phyloP scores from a whole-genome alignment of 2,888 invertebrate species.

The Chouioia cunea region DNA sequence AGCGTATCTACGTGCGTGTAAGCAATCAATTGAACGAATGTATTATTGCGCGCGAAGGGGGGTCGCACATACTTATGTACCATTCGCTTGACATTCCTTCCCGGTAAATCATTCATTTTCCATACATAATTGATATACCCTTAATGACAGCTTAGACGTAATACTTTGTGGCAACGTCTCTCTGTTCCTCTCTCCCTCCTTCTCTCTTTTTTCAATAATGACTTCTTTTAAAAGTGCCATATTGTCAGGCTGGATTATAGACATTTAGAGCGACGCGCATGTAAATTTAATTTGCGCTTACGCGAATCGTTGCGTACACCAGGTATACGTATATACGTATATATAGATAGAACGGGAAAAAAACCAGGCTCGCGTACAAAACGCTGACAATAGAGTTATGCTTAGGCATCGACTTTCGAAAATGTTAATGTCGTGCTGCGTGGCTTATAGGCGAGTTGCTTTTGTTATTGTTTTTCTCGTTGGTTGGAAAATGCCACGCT shows the following conservation, averaged over 20 bases:
- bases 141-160: slow-evolving; percentile 17
- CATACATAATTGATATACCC: slow-evolving; percentile 26
- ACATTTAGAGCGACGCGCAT: slow-evolving; percentile 4
- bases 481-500: too few relatives aligned
- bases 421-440: slow-evolving; percentile 20
- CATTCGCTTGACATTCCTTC: slow-evolving; percentile 5
- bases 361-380: not conserved
- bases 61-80: too few relatives aligned
- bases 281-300: slow-evolving; percentile 28
- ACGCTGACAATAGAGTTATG: not conserved
- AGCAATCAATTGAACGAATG: too few relatives aligned
- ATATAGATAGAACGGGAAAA: not conserved
- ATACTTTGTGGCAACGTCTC: not conserved
- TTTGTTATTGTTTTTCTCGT: too few relatives aligned
- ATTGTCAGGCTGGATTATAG: not conserved
- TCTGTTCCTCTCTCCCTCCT: not conserved
- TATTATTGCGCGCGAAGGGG: too few relatives aligned
- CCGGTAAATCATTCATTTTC: slow-evolving; percentile 28
- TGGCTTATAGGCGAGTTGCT: too few relatives aligned
- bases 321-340: too few relatives aligned
- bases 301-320: too few relatives aligned
- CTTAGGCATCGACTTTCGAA: slow-evolving; percentile 19
- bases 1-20: too few relatives aligned
- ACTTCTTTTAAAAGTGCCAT: slow-evolving; percentile 23
- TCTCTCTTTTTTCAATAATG: slow-evolving; percentile 1